These are phyloP conservation scores for Sander vitreus DNA, from an alignment of 2,113 vertebrate genomes.

Conservation along the genomic window DNA sequence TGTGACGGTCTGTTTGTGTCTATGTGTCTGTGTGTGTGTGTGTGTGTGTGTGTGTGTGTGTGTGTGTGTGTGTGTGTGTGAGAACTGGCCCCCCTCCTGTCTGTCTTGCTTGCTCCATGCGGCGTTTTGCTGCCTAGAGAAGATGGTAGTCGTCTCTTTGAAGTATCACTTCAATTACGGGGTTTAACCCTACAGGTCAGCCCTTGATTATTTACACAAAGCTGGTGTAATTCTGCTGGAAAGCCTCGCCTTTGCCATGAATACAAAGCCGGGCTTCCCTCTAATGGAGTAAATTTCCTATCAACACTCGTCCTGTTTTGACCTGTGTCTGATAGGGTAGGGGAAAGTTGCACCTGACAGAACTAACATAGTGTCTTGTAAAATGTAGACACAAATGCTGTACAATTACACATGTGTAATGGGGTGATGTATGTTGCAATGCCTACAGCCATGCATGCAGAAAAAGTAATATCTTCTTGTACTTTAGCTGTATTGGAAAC, in stretches of 20 bases:
- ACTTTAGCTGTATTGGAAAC: not conserved
- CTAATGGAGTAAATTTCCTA: slow-evolving; percentile 90
- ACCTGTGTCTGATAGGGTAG: slow-evolving; percentile 94
- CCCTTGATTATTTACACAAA: slow-evolving; percentile 99
- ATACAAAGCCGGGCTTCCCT: slow-evolving; percentile 87
- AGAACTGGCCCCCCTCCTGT: slow-evolving; percentile 57
- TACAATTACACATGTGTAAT: slow-evolving; percentile 7
- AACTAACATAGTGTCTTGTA: slow-evolving; percentile 3
- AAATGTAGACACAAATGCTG: slow-evolving; percentile 7
- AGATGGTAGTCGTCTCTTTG: slow-evolving; percentile 96
- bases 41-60: slow-evolving; percentile 42
- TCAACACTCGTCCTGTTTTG: slow-evolving; percentile 85
- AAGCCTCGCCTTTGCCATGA: slow-evolving; percentile 90
- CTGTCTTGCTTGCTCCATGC: slow-evolving; percentile 84
- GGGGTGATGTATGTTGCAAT: not conserved
- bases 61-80: slow-evolving; percentile 39
- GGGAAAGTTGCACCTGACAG: slow-evolving; percentile 76
- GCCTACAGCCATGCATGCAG: not conserved
- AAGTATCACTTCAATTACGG: slow-evolving; percentile 99
- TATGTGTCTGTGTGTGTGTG: slow-evolving; percentile 12
- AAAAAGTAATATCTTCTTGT: slow-evolving; percentile 11
- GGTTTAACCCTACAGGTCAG: slow-evolving; percentile 98
- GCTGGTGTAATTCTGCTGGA: slow-evolving; percentile 93
- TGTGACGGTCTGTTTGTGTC: slow-evolving; percentile 40
- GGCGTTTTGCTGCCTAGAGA: slow-evolving; percentile 83